Percentiles rank a stretch among this genome's conserved stretches.
phyloP scores from a whole-genome alignment of 2,113 vertebrate species.

The Numenius arquata region DNA sequence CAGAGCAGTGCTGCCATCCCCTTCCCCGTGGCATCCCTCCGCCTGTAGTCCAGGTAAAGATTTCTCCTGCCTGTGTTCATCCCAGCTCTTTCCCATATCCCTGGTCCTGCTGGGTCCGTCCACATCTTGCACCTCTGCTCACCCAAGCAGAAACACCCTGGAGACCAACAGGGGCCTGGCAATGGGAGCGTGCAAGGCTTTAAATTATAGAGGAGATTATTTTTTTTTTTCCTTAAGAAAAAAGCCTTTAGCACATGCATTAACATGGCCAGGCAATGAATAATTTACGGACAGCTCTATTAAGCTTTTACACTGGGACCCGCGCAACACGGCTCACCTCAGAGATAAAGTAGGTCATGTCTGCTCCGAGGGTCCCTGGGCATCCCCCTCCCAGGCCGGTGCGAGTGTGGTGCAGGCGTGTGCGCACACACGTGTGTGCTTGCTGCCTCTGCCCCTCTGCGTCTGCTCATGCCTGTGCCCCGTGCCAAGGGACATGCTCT shows the following conservation, averaged over 20 bases:
- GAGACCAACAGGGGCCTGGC: background rate
- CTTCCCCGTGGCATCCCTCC: fast-evolving
- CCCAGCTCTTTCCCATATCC: background rate
- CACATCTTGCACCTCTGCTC: background rate
- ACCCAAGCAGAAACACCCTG: background rate
- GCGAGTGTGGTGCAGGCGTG: fast-evolving
- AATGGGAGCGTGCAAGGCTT: background rate
- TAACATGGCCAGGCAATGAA: conserved; percentile 48
- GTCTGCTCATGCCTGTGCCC: background rate
- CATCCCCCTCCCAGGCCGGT: fast-evolving
- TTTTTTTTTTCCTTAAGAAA: background rate
- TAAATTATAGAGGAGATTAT: conserved; percentile 64
- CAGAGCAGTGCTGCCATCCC: background rate
- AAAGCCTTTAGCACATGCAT: conserved; percentile 50
- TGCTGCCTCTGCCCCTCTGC: background rate
- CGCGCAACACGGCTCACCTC: fast-evolving
- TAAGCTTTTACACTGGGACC: conserved; percentile 1
- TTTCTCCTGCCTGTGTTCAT: no score
- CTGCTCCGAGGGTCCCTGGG: background rate
- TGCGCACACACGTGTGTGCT: background rate
- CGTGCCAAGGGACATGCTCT: fast-evolving
- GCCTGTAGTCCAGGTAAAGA: fast-evolving
- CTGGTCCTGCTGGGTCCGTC: background rate
- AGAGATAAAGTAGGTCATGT: conserved; percentile 54
- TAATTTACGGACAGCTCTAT: conserved; percentile 10